Percentiles rank a stretch among this genome's conserved stretches.
Evolutionary conservation across 2,113 vertebrate genomes (phyloP).

Genomic region (Anguilla japonica): DNA sequence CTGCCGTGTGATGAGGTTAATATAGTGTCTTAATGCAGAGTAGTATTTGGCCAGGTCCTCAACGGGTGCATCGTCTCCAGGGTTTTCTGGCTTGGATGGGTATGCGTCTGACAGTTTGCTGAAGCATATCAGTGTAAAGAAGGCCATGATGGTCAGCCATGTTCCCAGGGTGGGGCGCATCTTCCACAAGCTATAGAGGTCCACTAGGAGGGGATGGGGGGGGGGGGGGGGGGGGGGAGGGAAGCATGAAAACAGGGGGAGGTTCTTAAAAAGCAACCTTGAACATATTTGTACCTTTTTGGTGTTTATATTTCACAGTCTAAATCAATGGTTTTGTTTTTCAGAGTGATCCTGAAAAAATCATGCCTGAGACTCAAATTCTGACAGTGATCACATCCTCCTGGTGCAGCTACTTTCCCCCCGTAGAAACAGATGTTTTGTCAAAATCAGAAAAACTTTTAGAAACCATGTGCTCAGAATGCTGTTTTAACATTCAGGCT

Average conservation of each 20-base stretch:
- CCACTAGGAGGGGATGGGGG: not conserved
- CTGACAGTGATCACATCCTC: not conserved
- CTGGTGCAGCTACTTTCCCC: not conserved
- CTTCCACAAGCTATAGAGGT: slow-evolving; percentile 47
- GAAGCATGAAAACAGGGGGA: not conserved
- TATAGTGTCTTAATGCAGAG: slow-evolving; percentile 94
- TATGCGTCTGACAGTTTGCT: slow-evolving; percentile 73
- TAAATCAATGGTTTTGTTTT: not conserved
- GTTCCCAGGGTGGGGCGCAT: slow-evolving; percentile 72
- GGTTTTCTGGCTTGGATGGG: slow-evolving; percentile 89
- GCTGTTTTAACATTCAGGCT: no score
- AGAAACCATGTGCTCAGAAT: not conserved
- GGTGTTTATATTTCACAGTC: not conserved
- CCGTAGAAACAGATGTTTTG: not conserved
- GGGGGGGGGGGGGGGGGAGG: not conserved
- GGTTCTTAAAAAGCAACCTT: not conserved
- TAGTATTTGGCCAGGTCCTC: slow-evolving; percentile 97
- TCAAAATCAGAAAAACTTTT: not conserved
- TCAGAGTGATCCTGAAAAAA: not conserved
- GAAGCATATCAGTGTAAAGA: slow-evolving; percentile 75
- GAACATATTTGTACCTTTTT: not conserved
- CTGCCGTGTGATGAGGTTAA: slow-evolving; percentile 98
- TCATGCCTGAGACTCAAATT: not conserved
- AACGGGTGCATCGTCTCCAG: slow-evolving; percentile 87
- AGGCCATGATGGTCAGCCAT: slow-evolving; percentile 69